A percentile compares a stretch with the other conserved stretches of the same genome.
Evolutionary conservation across 1,140 invertebrate species (phyloP).

Genomic region (Vanessa atalanta): DNA sequence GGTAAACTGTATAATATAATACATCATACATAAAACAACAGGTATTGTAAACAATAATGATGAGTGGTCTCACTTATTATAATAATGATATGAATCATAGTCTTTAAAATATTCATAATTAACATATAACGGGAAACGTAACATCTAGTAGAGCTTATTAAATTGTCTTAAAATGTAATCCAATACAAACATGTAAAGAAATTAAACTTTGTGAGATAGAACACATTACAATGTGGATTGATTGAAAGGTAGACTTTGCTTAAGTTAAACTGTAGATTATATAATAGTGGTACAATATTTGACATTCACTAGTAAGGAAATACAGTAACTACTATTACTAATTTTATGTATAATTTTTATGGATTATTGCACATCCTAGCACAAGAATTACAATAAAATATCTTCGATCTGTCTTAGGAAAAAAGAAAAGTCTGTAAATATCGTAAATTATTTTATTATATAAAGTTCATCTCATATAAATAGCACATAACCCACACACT

Average conservation of each 20-base stretch:
- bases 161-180: constrained; percentile 7
- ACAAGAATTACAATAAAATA: neutral
- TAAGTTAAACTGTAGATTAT: neutral
- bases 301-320: neutral
- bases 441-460: constrained; percentile 78
- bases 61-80: constrained; percentile 17
- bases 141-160: constrained; percentile 1
- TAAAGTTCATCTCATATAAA: constrained; percentile 80
- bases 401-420: constrained; percentile 10
- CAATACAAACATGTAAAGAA: constrained; percentile 20
- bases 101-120: constrained; percentile 17
- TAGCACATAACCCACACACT: constrained; percentile 77
- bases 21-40: constrained; percentile 17
- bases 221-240: neutral
- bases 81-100: constrained; percentile 31
- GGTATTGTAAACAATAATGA: constrained; percentile 14
- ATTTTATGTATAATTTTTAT: neutral
- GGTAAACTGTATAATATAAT: constrained; percentile 28
- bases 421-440: constrained; percentile 66
- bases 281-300: constrained; percentile 1
- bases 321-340: neutral
- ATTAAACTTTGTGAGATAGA: constrained; percentile 19
- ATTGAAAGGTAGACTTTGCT: neutral
- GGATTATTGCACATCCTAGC: constrained; percentile 9
- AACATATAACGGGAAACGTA: constrained; percentile 12